A percentile compares a stretch with the other conserved stretches of the same genome.
Conservation (phyloP, 1,140 invertebrate species). For the Cepaea nemoralis region DNA sequence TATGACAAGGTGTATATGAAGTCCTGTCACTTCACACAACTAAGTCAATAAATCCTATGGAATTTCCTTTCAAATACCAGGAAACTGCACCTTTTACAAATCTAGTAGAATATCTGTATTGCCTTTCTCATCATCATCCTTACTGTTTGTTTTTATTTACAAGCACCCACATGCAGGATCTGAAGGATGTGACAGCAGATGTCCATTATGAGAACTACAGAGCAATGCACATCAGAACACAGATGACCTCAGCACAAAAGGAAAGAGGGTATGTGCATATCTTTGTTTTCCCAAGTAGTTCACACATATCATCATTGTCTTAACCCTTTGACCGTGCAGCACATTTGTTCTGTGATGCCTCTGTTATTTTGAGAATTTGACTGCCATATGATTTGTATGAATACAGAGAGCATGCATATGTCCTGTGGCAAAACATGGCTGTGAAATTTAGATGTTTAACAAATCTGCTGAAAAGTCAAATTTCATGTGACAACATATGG, state of each 20-base stretch:
- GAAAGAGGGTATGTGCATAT: constrained; percentile 51
- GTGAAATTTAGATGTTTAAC: too few species aligned
- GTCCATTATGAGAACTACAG: constrained; percentile 72
- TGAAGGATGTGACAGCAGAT: constrained; percentile 72
- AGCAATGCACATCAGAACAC: constrained; percentile 63
- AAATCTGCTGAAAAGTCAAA: too few species aligned
- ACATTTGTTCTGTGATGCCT: too few species aligned
- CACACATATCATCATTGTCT: too few species aligned
- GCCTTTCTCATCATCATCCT: background rate
- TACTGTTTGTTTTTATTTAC: constrained; percentile 9
- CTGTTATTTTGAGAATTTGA: too few species aligned
- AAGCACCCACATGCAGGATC: constrained; percentile 73
- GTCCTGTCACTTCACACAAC: background rate
- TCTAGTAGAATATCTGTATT: background rate
- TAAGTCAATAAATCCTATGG: background rate
- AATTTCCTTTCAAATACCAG: background rate
- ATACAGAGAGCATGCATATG: too few species aligned
- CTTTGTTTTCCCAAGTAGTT: too few species aligned
- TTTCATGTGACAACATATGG: too few species aligned
- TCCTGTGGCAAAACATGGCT: too few species aligned
- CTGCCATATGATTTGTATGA: too few species aligned
- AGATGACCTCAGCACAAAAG: constrained; percentile 50
- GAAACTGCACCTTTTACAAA: background rate
- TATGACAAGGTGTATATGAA: too few species aligned
- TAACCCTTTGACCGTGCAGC: too few species aligned